These are phyloP conservation scores for Phylloscopus trochiloides DNA, from an alignment of 2,113 vertebrate species.

Conservation along the genomic window DNA sequence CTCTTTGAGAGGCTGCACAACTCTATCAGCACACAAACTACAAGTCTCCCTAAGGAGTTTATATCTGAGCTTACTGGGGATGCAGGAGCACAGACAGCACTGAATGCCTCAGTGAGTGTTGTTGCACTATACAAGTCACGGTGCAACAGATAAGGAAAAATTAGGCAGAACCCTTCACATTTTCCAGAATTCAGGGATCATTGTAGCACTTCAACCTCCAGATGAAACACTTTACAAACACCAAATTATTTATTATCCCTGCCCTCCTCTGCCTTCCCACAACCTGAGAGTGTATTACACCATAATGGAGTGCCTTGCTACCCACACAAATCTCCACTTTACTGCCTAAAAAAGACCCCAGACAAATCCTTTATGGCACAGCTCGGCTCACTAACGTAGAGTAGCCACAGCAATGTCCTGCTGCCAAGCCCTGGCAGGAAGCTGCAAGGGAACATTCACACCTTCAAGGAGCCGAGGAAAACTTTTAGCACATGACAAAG, in stretches of 20 bases:
- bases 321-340: not conserved
- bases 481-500: not conserved
- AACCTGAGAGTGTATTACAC: rapidly evolving
- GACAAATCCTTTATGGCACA: not conserved
- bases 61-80: not conserved
- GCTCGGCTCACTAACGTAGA: not conserved
- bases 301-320: not conserved
- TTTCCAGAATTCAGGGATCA: not conserved
- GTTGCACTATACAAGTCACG: no score
- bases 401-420: not conserved
- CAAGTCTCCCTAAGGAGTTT: not conserved
- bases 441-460: not conserved
- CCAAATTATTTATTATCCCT: not conserved
- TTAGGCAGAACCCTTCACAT: not conserved
- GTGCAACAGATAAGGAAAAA: not conserved
- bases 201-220: not conserved
- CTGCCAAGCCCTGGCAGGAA: not conserved
- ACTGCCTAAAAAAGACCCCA: not conserved
- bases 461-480: not conserved
- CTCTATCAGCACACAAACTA: not conserved
- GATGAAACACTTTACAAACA: not conserved
- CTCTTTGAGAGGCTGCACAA: not conserved
- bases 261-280: not conserved
- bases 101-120: not conserved
- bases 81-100: not conserved